These are phyloP conservation scores for Pelvicachromis taeniatus DNA, from an alignment of 2,113 vertebrate genomes.

Conservation along the genomic window DNA sequence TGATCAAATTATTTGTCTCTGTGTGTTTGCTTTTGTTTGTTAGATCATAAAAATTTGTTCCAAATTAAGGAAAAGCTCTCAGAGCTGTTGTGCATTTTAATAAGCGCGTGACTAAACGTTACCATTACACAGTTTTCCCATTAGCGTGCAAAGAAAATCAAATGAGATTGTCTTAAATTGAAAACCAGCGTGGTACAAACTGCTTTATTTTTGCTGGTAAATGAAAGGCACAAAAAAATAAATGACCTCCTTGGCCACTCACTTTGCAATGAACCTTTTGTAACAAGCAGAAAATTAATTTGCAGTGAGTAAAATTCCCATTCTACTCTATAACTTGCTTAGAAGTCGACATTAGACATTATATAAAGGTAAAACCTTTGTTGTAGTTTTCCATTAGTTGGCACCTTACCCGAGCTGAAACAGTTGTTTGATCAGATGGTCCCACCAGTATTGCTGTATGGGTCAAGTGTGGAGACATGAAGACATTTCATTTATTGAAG, in stretches of 20 bases:
- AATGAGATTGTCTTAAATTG: neutral
- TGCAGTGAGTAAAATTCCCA: neutral
- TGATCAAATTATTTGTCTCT: neutral
- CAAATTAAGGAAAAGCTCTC: neutral
- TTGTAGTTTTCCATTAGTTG: neutral
- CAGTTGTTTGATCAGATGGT: neutral
- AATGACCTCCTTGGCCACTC: neutral
- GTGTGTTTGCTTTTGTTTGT: neutral
- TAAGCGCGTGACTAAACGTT: neutral
- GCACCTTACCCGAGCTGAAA: neutral
- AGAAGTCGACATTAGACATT: neutral
- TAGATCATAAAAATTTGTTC: neutral
- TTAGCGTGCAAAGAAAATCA: neutral
- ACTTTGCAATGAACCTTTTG: neutral
- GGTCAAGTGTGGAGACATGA: neutral
- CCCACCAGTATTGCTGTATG: neutral
- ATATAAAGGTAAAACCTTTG: neutral
- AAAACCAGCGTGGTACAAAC: neutral
- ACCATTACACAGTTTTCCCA: neutral
- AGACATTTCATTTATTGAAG: neutral
- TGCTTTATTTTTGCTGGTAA: neutral
- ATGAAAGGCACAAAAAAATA: neutral
- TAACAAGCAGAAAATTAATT: neutral
- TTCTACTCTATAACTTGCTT: neutral
- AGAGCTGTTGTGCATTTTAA: neutral